Evolutionary conservation across 2,888 invertebrate species (phyloP), one percentile per base, ranked within the genome.

Genomic region (Cryptus armator): DNA sequence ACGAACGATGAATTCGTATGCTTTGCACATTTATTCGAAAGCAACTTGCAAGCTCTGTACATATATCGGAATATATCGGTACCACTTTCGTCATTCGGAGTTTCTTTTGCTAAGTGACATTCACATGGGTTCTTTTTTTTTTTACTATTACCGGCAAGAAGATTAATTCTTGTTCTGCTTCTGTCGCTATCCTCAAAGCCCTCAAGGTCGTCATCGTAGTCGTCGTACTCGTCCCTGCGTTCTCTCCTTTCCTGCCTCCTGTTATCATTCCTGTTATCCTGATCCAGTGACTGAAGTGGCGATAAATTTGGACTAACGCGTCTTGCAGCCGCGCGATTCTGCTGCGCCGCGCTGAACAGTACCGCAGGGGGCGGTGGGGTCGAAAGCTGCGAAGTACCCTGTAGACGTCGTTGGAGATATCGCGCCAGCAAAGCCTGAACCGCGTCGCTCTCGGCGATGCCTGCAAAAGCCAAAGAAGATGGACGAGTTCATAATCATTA

Each of bases 151-250:
- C 89, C 89, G 64, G 87, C 89, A 64, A 92, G 89, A 46, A 92
- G 89, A 86, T 92, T 89, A 82, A 92, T 90, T 88, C 91, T 90
- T 84, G 92, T 92, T 85, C 91, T 90, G 87, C 91, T 89, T 83
- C 89, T 87, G 77, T 91, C 91, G 78, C 91, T 91, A 89, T 92
- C 92, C 87, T 91, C 92, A 83, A 89, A 89, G 77, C 91, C 91
- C 68, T 91, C 89, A 83, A 92, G 90, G 88, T 92, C 92, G 78
- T 92, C 92, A 84, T 88, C 90, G 76, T 92, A 92, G 89, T 92
- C 92, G 16, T 91, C 91, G 70, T 92, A 91, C 81, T 92, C 91
- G 81, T 91, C 90, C 16, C 84, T 86, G 6, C 75, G 87, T 12
- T 88, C 89, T 56, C 85, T 82, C 81, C 84, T 87, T 70, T 90